phyloP scores from a whole-genome alignment of 23 tunicate genomes.

The Halocynthia roretzi region DNA sequence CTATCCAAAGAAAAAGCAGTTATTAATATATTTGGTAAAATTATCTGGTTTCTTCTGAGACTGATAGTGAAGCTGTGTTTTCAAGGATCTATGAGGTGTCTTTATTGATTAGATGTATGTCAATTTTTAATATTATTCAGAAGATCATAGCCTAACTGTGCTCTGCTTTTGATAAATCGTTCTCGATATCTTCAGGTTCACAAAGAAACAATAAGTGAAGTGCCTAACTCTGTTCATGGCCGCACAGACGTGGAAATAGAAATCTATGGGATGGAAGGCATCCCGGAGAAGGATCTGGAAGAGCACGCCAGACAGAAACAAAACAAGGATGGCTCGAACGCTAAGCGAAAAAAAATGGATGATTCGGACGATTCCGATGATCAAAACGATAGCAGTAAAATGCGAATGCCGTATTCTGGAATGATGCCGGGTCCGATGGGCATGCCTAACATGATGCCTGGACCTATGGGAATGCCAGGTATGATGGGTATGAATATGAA shows the following conservation, averaged over 20 bases:
- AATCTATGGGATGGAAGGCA: conserved; percentile 99
- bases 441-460: conserved; percentile 37
- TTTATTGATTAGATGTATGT: too few relatives aligned
- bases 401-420: conserved; percentile 27
- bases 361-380: conserved; percentile 56
- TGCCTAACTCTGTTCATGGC: conserved; percentile 88
- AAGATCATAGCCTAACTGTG: too few relatives aligned
- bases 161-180: neutral
- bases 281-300: conserved; percentile 79
- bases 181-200: conserved; percentile 57
- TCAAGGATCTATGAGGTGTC: too few relatives aligned
- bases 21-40: too few relatives aligned
- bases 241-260: conserved; percentile 91
- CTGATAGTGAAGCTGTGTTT: too few relatives aligned
- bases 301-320: conserved; percentile 71
- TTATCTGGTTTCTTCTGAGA: too few relatives aligned
- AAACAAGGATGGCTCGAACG: conserved; percentile 72
- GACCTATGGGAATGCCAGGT: conserved; percentile 43
- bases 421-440: conserved; percentile 51
- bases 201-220: conserved; percentile 78
- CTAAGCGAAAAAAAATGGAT: conserved; percentile 45
- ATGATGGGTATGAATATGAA: conserved; percentile 50
- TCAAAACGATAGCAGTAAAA: conserved; percentile 32
- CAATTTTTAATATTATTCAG: too few relatives aligned
- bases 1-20: too few relatives aligned